Percentiles rank a stretch among this genome's conserved stretches.
Conservation (phyloP, 1,140 invertebrate genomes). For the Sesamia nonagrioides region DNA sequence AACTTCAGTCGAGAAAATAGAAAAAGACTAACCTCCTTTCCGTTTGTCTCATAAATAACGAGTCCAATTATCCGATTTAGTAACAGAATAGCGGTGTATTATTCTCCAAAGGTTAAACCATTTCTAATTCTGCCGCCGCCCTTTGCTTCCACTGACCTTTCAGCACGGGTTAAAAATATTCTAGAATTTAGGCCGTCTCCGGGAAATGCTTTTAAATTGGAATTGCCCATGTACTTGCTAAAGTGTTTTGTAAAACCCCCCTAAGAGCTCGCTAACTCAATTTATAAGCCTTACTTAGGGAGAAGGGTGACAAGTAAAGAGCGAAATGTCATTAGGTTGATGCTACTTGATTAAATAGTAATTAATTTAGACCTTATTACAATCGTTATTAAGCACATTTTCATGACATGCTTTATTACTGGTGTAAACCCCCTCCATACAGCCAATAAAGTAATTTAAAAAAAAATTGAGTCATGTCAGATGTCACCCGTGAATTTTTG, state of each 20-base stretch:
- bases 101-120: background rate
- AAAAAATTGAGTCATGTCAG: too few relatives aligned
- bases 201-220: background rate
- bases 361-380: too few relatives aligned
- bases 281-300: background rate
- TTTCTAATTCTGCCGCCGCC: constrained; percentile 2
- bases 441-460: too few relatives aligned
- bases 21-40: too few relatives aligned
- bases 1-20: too few relatives aligned
- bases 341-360: too few relatives aligned
- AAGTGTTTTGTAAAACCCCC: background rate
- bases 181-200: background rate
- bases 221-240: background rate
- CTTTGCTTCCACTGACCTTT: constrained; percentile 11
- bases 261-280: background rate
- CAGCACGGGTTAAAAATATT: constrained; percentile 9
- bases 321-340: too few relatives aligned
- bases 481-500: too few relatives aligned
- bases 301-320: too few relatives aligned
- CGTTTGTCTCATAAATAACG: background rate
- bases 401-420: too few relatives aligned
- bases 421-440: too few relatives aligned
- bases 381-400: too few relatives aligned
- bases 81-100: background rate
- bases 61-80: background rate